Conservation (phyloP, 2,888 invertebrate genomes). For the Epinotia bilunana region DNA sequence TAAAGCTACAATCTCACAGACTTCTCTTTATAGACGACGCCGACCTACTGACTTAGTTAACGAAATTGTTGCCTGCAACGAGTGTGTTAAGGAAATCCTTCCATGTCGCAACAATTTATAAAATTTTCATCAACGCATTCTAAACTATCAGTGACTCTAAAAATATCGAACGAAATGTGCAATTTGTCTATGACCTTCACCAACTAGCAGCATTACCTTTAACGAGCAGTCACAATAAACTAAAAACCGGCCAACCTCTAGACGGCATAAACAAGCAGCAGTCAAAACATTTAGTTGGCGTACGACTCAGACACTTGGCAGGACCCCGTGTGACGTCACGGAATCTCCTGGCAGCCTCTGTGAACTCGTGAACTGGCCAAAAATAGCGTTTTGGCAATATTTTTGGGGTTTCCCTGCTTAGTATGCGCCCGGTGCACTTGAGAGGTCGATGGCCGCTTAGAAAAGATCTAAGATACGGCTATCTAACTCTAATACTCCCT, state of each 20-base stretch:
- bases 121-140: too few species aligned
- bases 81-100: too few species aligned
- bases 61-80: too few species aligned
- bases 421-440: slow-evolving; percentile 15
- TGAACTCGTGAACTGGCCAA: slow-evolving; percentile 43
- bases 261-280: slow-evolving; percentile 58
- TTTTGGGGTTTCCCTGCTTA: slow-evolving; percentile 39
- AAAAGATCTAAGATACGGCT: background rate
- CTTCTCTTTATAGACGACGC: too few species aligned
- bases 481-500: too few species aligned
- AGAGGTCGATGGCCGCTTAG: slow-evolving; percentile 15
- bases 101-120: too few species aligned
- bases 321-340: slow-evolving; percentile 65
- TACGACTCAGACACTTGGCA: slow-evolving; percentile 68
- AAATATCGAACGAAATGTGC: background rate
- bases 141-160: too few species aligned
- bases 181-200: background rate
- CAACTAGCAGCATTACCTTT: background rate
- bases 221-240: slow-evolving; percentile 23
- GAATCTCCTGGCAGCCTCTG: slow-evolving; percentile 59
- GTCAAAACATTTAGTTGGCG: slow-evolving; percentile 72
- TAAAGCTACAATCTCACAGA: too few species aligned
- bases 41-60: too few species aligned
- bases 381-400: slow-evolving; percentile 45
- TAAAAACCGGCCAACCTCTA: slow-evolving; percentile 22